Evolutionary conservation across 2,113 vertebrate genomes (phyloP).

Genomic region (Oncorhynchus nerka): DNA sequence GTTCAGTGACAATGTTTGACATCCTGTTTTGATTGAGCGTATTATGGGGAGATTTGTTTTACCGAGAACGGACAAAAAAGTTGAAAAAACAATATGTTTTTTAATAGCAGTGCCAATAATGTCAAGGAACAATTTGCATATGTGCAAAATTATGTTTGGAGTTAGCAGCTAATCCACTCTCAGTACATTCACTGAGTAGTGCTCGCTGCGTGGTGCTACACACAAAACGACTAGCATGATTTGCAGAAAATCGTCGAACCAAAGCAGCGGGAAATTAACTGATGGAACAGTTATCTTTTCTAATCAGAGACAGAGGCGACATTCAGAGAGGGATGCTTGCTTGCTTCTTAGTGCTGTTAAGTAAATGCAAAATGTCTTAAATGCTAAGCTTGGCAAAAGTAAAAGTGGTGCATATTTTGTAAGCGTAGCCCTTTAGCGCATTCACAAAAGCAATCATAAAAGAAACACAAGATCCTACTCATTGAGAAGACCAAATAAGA

Average conservation of each 20-base stretch:
- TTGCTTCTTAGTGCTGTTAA: background rate
- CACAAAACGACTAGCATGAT: constrained; percentile 28
- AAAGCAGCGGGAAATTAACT: constrained; percentile 48
- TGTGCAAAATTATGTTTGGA: constrained; percentile 42
- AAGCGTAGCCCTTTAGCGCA: constrained; percentile 64
- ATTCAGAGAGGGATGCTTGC: background rate
- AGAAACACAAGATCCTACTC: background rate
- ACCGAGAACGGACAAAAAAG: constrained; percentile 12
- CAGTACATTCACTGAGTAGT: constrained; percentile 55
- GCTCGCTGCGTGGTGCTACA: constrained; percentile 34
- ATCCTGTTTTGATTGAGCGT: background rate
- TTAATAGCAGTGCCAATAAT: constrained; percentile 37
- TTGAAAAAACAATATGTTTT: constrained; percentile 13
- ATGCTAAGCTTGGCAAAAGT: constrained; percentile 31
- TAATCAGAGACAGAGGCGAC: background rate
- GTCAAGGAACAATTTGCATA: constrained; percentile 36
- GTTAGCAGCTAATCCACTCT: constrained; percentile 56
- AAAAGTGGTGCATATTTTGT: constrained; percentile 57
- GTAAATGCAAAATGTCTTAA: background rate
- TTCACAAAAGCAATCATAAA: constrained; percentile 36
- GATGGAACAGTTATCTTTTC: background rate
- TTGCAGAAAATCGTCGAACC: constrained; percentile 19
- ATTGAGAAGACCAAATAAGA: background rate
- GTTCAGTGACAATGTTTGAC: constrained; percentile 54
- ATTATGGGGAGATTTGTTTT: constrained; percentile 23